A percentile compares a stretch with the other conserved stretches of the same genome.
Evolutionary conservation across 1,140 invertebrate genomes (phyloP).

Genomic region (Dinoponera quadriceps): DNA sequence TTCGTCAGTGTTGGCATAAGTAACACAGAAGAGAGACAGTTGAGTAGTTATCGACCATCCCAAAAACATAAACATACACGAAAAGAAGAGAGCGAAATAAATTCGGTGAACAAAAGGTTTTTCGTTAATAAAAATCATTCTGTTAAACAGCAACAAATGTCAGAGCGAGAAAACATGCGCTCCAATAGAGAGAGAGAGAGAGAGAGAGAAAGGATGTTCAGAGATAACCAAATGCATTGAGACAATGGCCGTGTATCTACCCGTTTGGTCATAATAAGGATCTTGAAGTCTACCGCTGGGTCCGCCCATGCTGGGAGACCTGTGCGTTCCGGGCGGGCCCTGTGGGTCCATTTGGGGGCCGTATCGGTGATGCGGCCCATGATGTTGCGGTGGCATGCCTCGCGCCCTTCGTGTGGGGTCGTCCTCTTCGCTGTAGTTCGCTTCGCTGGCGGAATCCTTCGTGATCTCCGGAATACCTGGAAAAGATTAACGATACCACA

Average conservation of each 20-base stretch:
- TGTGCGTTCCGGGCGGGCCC: constrained; percentile 77
- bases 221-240: not conserved
- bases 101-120: too few relatives aligned
- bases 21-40: not conserved
- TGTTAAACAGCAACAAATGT: too few relatives aligned
- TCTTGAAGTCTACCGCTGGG: constrained; percentile 77
- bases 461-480: constrained; percentile 93
- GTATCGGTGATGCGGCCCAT: constrained; percentile 82
- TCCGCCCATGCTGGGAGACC: constrained; percentile 74
- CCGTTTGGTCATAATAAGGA: constrained; percentile 81
- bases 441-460: constrained; percentile 90
- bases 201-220: constrained; percentile 5
- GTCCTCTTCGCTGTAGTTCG: constrained; percentile 87
- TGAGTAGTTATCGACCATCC: too few relatives aligned
- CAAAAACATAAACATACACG: too few relatives aligned
- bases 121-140: too few relatives aligned
- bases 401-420: constrained; percentile 81
- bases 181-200: not conserved
- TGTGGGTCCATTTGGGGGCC: constrained; percentile 82
- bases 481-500: constrained; percentile 71
- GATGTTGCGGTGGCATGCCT: constrained; percentile 76
- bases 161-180: not conserved
- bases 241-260: constrained; percentile 60
- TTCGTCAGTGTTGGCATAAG: not conserved
- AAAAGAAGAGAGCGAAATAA: too few relatives aligned